Percentiles rank a stretch among this genome's conserved stretches.
phyloP scores from a whole-genome alignment of 1,140 invertebrate species.

The Nylanderia fulva region DNA sequence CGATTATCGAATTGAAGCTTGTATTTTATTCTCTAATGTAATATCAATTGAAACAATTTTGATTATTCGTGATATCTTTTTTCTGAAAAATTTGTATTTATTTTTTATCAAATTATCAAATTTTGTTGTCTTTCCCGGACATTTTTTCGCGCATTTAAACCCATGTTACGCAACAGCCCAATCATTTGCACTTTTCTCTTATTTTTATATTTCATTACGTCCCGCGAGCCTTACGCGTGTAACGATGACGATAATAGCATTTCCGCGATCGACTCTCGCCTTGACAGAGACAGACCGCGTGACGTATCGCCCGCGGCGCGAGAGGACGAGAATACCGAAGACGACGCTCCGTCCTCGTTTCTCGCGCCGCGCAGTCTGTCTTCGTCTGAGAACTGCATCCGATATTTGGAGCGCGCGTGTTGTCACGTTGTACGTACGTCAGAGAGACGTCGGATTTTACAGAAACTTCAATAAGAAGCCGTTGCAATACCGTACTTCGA shows the following conservation, averaged over 20 bases:
- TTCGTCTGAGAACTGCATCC: constrained; percentile 38
- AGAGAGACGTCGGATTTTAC: constrained; percentile 26
- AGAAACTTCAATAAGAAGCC: background rate
- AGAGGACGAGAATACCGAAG: constrained; percentile 48
- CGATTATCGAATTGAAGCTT: background rate
- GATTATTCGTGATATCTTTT: background rate
- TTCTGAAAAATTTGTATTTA: background rate
- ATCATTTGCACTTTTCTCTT: background rate
- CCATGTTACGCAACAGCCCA: background rate
- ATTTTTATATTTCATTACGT: constrained; percentile 19
- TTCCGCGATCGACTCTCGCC: constrained; percentile 54
- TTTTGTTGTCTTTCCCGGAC: background rate
- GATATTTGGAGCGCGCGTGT: constrained; percentile 25
- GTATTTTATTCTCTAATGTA: background rate
- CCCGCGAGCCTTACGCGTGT: constrained; percentile 18
- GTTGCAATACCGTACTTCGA: background rate
- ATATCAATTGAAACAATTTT: background rate
- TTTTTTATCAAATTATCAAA: background rate
- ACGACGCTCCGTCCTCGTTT: constrained; percentile 39
- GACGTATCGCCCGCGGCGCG: constrained; percentile 43
- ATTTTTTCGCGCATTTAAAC: background rate
- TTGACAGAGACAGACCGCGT: constrained; percentile 57
- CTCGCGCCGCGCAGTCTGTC: constrained; percentile 59
- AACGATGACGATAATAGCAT: constrained; percentile 39
- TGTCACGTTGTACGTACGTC: constrained; percentile 22